Evolutionary conservation across 2,113 vertebrate species (phyloP), one percentile per base, ranked within the genome.

Genomic region (Nannobrachium achirus): DNA sequence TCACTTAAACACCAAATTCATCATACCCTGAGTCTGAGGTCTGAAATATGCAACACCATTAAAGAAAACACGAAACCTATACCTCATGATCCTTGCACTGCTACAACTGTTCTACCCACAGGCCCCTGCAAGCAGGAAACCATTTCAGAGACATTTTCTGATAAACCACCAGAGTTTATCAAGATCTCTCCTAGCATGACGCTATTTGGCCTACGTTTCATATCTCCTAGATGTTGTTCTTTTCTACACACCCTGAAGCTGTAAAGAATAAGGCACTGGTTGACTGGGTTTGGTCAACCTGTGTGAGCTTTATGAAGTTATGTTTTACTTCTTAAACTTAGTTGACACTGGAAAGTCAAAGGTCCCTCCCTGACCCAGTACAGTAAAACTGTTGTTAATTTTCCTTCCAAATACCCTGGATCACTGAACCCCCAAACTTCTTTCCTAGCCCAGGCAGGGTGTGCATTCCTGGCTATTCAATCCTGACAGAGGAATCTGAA

Each of bases 401-500:
- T 33, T 33, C 25, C 25, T 53, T 72, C 62, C 73, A 79, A 81
- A 78, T 68, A 73, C 66, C 76, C 59, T 33, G 25, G 25, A 33
- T 15, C 18, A 50, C 48, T 50, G n/a, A 16, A 50, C 48, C 6
- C 20, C 5, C 11, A 4, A 69, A 66, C 79, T 78, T 50, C 73
- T 71, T 76, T 69, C 60, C 80, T 53, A 63, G 69, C 69, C 72
- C 78, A 76, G 76, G 66, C 69, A 62, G 81, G 79, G 81, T 86
- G 83, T 66, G 77, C 83, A 85, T 89, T 87, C 87, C 82, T 83
- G 71, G 72, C 75, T 63, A 82, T 71, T 83, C 75, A 86, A 79
- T 56, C 70, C 85, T 15, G 74, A 83, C 72, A 83, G 74, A 83
- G 70, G 86, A 89, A 86, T 88, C 84, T 91, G 85, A 88, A 91